These are phyloP conservation scores for Drosophila bifasciata DNA, from an alignment of 1,140 invertebrate genomes.

Conservation along the genomic window DNA sequence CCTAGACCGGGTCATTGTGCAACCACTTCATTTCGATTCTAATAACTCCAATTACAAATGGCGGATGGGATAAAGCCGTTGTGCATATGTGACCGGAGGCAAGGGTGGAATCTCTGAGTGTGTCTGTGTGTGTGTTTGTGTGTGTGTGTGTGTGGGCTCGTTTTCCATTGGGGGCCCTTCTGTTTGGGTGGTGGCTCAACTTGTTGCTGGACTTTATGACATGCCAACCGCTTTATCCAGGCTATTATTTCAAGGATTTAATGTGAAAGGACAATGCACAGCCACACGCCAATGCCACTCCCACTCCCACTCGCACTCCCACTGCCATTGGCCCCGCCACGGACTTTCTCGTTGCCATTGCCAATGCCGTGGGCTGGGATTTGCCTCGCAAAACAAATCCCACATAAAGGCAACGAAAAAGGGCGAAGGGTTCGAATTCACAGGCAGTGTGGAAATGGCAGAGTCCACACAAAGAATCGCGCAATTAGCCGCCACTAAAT, in stretches of 20 bases:
- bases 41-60: conserved; percentile 82
- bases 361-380: conserved; percentile 38
- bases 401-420: conserved; percentile 39
- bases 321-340: too few relatives aligned
- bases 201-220: conserved; percentile 79
- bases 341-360: too few relatives aligned
- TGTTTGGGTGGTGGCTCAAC: conserved; percentile 60
- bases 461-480: conserved; percentile 27
- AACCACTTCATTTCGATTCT: conserved; percentile 72
- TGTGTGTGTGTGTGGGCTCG: conserved; percentile 23
- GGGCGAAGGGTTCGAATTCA: conserved; percentile 2
- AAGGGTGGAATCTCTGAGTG: conserved; percentile 11
- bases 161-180: not conserved
- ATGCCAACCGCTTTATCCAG: conserved; percentile 69
- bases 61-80: conserved; percentile 63
- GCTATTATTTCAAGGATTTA: conserved; percentile 81
- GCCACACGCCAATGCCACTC: conserved; percentile 26
- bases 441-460: conserved; percentile 7
- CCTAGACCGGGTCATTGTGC: conserved; percentile 28
- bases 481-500: conserved; percentile 53
- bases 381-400: conserved; percentile 66
- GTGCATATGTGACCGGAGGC: conserved; percentile 45
- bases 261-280: conserved; percentile 69
- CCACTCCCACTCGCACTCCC: not conserved
- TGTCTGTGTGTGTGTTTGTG: conserved; percentile 21